These are phyloP conservation scores for Latrodectus elegans DNA, from an alignment of 2,888 invertebrate genomes.

Conservation along the genomic window DNA sequence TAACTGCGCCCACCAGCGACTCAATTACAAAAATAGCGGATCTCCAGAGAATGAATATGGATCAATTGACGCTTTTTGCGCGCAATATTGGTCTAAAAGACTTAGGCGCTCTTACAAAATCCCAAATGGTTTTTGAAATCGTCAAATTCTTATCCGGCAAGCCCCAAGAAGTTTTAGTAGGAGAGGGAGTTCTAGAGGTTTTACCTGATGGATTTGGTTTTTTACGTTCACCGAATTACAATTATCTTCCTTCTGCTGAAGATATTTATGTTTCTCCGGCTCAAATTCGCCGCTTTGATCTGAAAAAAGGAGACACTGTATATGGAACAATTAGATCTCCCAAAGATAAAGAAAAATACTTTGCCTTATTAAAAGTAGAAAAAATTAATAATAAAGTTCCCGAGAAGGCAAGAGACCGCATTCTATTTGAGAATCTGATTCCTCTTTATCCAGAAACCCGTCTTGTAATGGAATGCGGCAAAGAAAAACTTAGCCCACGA, in stretches of 20 bases:
- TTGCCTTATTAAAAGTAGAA: background rate
- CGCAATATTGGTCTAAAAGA: too few relatives aligned
- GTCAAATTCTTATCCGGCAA: too few relatives aligned
- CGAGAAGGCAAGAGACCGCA: background rate
- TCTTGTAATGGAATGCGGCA: background rate
- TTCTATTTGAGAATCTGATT: background rate
- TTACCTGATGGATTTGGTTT: slow-evolving; percentile 9
- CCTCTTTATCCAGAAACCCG: background rate
- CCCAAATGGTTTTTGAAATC: too few relatives aligned
- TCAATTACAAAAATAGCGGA: too few relatives aligned
- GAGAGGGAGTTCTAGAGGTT: background rate
- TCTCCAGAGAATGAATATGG: too few relatives aligned
- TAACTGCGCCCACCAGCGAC: too few relatives aligned
- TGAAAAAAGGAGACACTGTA: background rate
- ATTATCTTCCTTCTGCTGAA: background rate
- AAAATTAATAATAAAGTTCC: background rate
- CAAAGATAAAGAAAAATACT: background rate
- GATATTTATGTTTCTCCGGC: slow-evolving; percentile 4
- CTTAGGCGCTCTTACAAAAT: too few relatives aligned
- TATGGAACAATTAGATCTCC: slow-evolving; percentile 1
- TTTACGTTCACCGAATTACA: background rate
- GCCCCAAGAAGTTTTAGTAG: background rate
- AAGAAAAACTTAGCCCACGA: background rate
- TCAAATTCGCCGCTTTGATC: background rate
- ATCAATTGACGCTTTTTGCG: too few relatives aligned